Percentiles rank a stretch among this genome's conserved stretches.
Evolutionary conservation across 2,888 invertebrate genomes (phyloP).

Genomic region (Zaprionus lineosus): DNA sequence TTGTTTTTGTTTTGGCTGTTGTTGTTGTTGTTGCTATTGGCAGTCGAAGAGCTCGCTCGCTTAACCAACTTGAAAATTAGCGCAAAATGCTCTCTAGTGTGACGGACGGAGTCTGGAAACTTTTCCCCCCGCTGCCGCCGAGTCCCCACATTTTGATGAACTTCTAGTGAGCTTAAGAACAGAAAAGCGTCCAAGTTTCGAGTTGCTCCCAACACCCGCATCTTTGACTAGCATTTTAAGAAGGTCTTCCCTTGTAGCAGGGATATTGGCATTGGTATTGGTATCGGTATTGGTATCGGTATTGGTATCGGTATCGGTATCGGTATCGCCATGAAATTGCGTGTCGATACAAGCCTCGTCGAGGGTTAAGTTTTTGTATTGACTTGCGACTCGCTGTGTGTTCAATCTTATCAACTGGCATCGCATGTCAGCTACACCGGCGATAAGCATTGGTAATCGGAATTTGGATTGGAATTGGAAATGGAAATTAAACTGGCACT

Average conservation of each 20-base stretch:
- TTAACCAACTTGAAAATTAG: slow-evolving; percentile 65
- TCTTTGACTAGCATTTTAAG: too few relatives aligned
- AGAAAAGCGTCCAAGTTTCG: slow-evolving; percentile 34
- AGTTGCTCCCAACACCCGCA: slow-evolving; percentile 18
- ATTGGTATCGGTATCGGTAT: not conserved
- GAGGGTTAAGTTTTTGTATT: slow-evolving; percentile 18
- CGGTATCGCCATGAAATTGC: not conserved
- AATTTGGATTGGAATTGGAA: slow-evolving; percentile 7
- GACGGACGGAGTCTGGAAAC: slow-evolving; percentile 44
- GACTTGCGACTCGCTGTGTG: slow-evolving; percentile 50
- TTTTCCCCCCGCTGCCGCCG: slow-evolving; percentile 15
- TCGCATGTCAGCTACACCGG: slow-evolving; percentile 6
- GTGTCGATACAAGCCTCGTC: slow-evolving; percentile 6
- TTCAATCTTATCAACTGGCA: slow-evolving; percentile 53
- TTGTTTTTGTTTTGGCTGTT: slow-evolving; percentile 13
- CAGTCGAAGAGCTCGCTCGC: slow-evolving; percentile 33
- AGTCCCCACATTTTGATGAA: slow-evolving; percentile 53
- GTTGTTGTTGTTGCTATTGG: slow-evolving; percentile 7
- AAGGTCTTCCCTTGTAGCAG: too few relatives aligned
- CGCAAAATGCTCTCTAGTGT: slow-evolving; percentile 62
- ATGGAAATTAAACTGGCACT: too few relatives aligned
- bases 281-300: not conserved
- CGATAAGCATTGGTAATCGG: slow-evolving; percentile 44
- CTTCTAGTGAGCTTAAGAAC: slow-evolving; percentile 72
- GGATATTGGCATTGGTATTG: too few relatives aligned